Base-by-base conservation (phyloP, 2,797 vertebrate species). In the Pogonophryne albipinna region DNA sequence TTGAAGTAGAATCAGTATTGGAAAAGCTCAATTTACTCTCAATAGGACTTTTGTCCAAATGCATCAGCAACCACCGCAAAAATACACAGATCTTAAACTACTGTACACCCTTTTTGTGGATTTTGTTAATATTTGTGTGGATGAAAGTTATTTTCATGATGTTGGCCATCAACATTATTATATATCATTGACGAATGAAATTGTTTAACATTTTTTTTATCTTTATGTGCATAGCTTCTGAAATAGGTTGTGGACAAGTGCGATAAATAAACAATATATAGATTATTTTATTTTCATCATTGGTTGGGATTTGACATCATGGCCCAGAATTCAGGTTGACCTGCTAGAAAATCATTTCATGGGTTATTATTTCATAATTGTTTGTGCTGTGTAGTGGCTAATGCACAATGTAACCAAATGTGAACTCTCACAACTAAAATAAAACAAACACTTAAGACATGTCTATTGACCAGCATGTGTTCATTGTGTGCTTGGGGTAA, bases 391-490 rank as follows among this genome's bases (percentile, higher is more conserved):
- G 34, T 38, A 38, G 34, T 38, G 34, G 34, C 34, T 38, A 38
- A 38, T 9, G 34, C 9, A 38, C 6, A 38, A 38, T 38, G 1
- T 7, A 38, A 38, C 34, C 34, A 38, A 38, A 38, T 38, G 34
- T 38, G 34, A 38, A 50, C 56, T 45, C 3, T 50, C 7, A 51
- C 13, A 3, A n/a, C 13, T 72, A 59, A 11, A 34, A 1, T 71
- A 2, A 62, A 41, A 17, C 13, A 50, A 68, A 38, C 76, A 47
- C 10, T 34, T 51, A 15, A 64, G 17, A 60, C 41, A 27, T 63
- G 42, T 17, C 4, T 66, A 51, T 63, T 64, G 27, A 66, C 20
- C 11, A 20, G 20, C 2, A 31, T 2, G 15, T 3, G 17, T 14
- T 10, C 19, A 46, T 38, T 74, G 4, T 50, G 31, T 65, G 10